These are phyloP conservation scores for Drosophila parthenogenetica DNA, from an alignment of 2,888 invertebrate species.

Conservation along the genomic window DNA sequence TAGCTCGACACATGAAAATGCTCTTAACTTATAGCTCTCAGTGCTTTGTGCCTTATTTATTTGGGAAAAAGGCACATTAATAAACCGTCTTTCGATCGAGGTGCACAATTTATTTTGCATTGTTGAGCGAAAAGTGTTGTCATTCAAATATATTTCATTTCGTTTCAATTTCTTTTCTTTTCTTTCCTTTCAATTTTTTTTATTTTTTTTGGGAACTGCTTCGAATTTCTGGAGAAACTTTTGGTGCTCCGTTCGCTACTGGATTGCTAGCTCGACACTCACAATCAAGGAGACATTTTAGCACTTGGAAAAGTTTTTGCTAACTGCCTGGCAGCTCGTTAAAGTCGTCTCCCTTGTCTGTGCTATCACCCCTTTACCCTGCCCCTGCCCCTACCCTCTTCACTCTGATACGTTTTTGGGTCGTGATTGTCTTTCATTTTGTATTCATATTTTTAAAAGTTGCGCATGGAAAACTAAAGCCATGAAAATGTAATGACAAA, in stretches of 20 bases:
- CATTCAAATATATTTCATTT: constrained; percentile 21
- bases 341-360: constrained; percentile 16
- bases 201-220: constrained; percentile 11
- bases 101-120: constrained; percentile 25
- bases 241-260: constrained; percentile 1
- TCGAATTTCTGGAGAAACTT: constrained; percentile 13
- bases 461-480: constrained; percentile 59
- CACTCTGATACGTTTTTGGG: neutral
- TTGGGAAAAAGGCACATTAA: constrained; percentile 5
- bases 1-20: neutral
- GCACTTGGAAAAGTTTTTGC: constrained; percentile 29
- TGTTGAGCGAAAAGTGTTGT: constrained; percentile 42
- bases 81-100: constrained; percentile 1
- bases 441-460: constrained; percentile 73
- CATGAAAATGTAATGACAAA: constrained; percentile 73
- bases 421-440: constrained; percentile 36
- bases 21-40: neutral
- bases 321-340: constrained; percentile 49
- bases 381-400: neutral
- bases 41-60: neutral
- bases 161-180: neutral
- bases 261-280: constrained; percentile 27
- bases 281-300: constrained; percentile 34
- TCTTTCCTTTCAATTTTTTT: neutral
- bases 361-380: neutral